Conservation (phyloP, 2,888 invertebrate species). For the Thereva unica region DNA sequence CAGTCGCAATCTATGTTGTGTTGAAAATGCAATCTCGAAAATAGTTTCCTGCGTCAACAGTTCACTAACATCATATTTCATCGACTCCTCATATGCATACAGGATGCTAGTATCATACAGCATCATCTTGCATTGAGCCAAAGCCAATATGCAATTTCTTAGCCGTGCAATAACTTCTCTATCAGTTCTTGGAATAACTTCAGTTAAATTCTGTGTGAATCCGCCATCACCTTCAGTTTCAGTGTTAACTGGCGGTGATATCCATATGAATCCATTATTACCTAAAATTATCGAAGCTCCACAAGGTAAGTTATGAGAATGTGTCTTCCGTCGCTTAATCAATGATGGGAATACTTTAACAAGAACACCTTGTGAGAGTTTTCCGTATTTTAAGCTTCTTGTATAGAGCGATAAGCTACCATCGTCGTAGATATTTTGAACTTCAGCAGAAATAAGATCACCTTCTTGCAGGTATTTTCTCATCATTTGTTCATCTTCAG, state of each 20-base stretch:
- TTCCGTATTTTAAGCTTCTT: constrained; percentile 95
- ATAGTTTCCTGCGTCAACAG: constrained; percentile 82
- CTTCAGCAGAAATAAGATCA: constrained; percentile 96
- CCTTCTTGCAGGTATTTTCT: constrained; percentile 90
- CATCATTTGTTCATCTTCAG: constrained; percentile 98
- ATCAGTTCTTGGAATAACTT: constrained; percentile 70
- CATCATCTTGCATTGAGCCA: constrained; percentile 86
- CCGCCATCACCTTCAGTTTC: constrained; percentile 70
- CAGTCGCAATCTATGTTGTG: constrained; percentile 72
- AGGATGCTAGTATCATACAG: constrained; percentile 90
- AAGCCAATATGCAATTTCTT: constrained; percentile 84
- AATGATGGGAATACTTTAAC: constrained; percentile 90
- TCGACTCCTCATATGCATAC: constrained; percentile 88
- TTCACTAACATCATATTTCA: constrained; percentile 78
- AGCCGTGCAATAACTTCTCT: constrained; percentile 87
- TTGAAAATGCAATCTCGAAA: constrained; percentile 78
- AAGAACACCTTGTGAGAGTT: constrained; percentile 86
- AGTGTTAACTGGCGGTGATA: constrained; percentile 71
- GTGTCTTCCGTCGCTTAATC: constrained; percentile 90
- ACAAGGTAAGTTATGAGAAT: constrained; percentile 91
- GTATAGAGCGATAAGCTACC: constrained; percentile 93
- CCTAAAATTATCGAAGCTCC: constrained; percentile 93
- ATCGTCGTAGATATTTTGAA: constrained; percentile 89
- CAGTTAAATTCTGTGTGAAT: constrained; percentile 75
- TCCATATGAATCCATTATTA: constrained; percentile 96